Evolutionary conservation across 1,140 invertebrate genomes (phyloP), one percentile per base, ranked within the genome.

Genomic region (Lerema accius): DNA sequence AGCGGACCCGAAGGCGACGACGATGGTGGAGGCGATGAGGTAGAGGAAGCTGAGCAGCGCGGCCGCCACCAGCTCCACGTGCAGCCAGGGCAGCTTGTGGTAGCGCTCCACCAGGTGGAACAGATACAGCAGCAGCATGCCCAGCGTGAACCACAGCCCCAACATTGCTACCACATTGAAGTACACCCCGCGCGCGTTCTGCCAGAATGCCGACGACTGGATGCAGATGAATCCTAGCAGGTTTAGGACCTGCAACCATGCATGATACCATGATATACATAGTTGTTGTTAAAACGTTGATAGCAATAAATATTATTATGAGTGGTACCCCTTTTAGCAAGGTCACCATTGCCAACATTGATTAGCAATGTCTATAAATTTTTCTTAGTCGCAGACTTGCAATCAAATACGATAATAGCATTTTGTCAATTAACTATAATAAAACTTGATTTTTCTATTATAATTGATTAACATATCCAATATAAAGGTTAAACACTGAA

Each of bases 41-140:
- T 95, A 95, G 53, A 96, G 93, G n/a, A 95, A 84, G 6, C 93
- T 91, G 92, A 94, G 94, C 2, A 95, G 50, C 0, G 88, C 89
- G 82, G 94, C 95, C 75, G 93, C 96, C 16, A 94, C 90, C 64
- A 97, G 93, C 90, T 97, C 97, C 77, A 97, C 94, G 78, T 96
- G 95, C 32, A 96, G 76, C 97, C 97, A 98, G 1, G 96, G 96
- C 49, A 98, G 93, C 76, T 94, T 95, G 75, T 95, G 94, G 65
- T 96, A 95, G 75, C 95, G 96, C 76, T 97, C 96, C 43, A 98
- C 92, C 7, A 97, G 91, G 78, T 98, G 96, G 79, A 97, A 96
- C 35, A 96, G 71, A 83, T 97, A 97, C 43, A 97, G 92, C 0
- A 94, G 88, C 3, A 97, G 92, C 11, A 98, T 82, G 11, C 95